Percentiles rank a stretch among this genome's conserved stretches.
phyloP scores from a whole-genome alignment of 2,888 invertebrate species.

The Campoplex capitator region DNA sequence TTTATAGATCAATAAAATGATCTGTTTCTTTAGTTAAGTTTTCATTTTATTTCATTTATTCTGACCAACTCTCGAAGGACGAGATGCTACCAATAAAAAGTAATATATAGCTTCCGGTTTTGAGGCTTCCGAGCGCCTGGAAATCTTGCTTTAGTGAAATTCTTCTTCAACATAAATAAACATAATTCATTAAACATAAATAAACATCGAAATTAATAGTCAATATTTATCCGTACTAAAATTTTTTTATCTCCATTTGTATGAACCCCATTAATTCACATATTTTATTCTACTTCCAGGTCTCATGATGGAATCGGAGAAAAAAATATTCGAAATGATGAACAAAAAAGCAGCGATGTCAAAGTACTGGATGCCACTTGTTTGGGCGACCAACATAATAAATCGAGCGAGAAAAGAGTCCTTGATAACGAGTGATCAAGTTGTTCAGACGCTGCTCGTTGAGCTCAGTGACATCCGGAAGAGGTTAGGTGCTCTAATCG shows the following conservation, averaged over 20 bases:
- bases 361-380: constrained; percentile 96
- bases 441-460: constrained; percentile 95
- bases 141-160: too few relatives aligned
- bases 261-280: neutral
- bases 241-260: neutral
- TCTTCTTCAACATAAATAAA: too few relatives aligned
- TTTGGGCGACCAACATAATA: constrained; percentile 97
- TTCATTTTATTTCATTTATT: too few relatives aligned
- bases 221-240: too few relatives aligned
- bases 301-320: constrained; percentile 95
- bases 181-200: too few relatives aligned
- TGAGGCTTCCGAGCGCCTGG: too few relatives aligned
- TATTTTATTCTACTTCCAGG: constrained; percentile 85
- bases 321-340: constrained; percentile 95
- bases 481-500: constrained; percentile 93
- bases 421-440: constrained; percentile 94
- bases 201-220: too few relatives aligned
- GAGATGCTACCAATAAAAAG: too few relatives aligned
- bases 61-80: too few relatives aligned
- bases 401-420: constrained; percentile 94
- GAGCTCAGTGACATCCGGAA: constrained; percentile 95
- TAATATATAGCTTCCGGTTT: too few relatives aligned
- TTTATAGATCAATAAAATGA: too few relatives aligned
- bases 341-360: constrained; percentile 96
- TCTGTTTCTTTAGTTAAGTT: too few relatives aligned